A percentile compares a stretch with the other conserved stretches of the same genome.
phyloP scores from a whole-genome alignment of 2,113 vertebrate genomes.

The Equus quagga region DNA sequence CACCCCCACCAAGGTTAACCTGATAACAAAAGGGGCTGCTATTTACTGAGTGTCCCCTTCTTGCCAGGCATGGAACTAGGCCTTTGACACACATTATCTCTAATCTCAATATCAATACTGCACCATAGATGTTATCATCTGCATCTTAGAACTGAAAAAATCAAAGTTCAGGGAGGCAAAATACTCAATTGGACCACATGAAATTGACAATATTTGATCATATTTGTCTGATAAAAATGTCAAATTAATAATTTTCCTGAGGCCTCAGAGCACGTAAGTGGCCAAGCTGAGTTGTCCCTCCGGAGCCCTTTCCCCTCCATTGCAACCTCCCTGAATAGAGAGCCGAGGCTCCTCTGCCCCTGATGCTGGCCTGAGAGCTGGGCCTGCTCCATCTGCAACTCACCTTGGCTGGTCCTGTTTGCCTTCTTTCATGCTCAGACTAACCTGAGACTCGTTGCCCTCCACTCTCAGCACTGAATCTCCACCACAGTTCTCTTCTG shows the following conservation, averaged over 20 bases:
- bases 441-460: too few relatives aligned
- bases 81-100: not conserved
- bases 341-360: not conserved
- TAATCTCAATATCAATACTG: not conserved
- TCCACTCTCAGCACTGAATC: not conserved
- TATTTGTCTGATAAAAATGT: not conserved
- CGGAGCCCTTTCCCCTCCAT: not conserved
- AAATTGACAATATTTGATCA: not conserved
- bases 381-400: not conserved
- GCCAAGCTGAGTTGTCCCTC: not conserved
- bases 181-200: not conserved
- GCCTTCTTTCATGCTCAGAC: too few relatives aligned
- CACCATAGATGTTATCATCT: not conserved
- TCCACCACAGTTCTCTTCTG: not conserved
- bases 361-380: accelerated
- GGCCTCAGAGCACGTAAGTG: not conserved
- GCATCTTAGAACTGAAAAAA: not conserved
- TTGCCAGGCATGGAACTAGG: not conserved
- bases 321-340: not conserved
- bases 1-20: not conserved
- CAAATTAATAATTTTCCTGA: not conserved
- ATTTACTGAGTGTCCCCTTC: not conserved
- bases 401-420: accelerated
- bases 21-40: not conserved
- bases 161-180: not conserved